Evolutionary conservation across 2,888 invertebrate species (phyloP), one percentile per base, ranked within the genome.

Genomic region (Ditylenchus weischeri): DNA sequence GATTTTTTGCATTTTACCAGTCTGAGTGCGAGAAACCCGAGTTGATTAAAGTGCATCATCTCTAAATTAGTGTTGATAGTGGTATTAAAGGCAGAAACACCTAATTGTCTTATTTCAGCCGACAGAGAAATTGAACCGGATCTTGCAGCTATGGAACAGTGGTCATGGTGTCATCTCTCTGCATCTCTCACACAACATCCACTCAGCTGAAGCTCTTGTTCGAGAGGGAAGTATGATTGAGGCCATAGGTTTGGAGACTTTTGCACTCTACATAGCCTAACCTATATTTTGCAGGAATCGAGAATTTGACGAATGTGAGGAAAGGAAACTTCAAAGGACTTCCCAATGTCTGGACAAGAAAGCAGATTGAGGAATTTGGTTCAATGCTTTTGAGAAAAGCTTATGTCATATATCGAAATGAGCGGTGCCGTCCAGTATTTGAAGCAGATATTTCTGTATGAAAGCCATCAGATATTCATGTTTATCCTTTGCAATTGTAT

Each of bases 171-270:
- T 96, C 0, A 88, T 95, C 0, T 92, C 93, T 67, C 86, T 95
- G 0, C 91, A 92, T 78, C 88, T 93, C 57, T 95, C 92, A 83
- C 92, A 92, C 79, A 92, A 93, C 84, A 89, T 90, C 0, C 89
- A 91, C 61, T 90, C 92, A 0, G 90, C 89, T 0, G 96, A 96
- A 84, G 95, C 96, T 0, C 91, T 90, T 76, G 92, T 93, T 0
- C 86, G 94, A 72, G 96, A 96, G 84, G 94, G 94, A 0, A 89
- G 91, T 13, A 93, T 96, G 88, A 93, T 96, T 19, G 91, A 91
- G 77, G 91, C 92, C 0, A 84, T 96, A 10, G 90, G 87, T 72
- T 29, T 43, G 63, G 10, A 19, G n/a, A 69, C 6, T 65, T 65
- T 29, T 23, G 4, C 5, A 29, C 29, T 29, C 2, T 29, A 29